These are phyloP conservation scores for Stigmatopora nigra DNA, from an alignment of 2,113 vertebrate species.

Conservation along the genomic window DNA sequence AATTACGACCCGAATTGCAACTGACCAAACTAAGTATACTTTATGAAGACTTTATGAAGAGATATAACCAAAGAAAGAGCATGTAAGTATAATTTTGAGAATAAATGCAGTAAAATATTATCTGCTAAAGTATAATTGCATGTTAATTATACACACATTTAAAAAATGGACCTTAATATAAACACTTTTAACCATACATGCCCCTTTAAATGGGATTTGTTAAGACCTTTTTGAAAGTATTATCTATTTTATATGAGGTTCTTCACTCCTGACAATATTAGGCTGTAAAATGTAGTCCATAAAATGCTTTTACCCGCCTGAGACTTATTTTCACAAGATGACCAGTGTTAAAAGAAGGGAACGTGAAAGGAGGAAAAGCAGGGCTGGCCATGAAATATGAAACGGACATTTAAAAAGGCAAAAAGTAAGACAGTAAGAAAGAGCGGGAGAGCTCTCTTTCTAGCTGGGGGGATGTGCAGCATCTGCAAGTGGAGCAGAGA, in stretches of 20 bases:
- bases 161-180: not conserved
- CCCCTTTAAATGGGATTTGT: slow-evolving; percentile 1
- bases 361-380: slow-evolving; percentile 3
- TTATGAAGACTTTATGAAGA: no score
- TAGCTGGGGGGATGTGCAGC: slow-evolving; percentile 24
- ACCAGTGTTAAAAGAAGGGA: not conserved
- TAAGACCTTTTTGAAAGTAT: not conserved
- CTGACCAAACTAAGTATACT: not conserved
- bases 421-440: slow-evolving; percentile 3
- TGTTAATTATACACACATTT: not conserved
- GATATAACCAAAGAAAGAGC: no score
- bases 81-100: no score
- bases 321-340: not conserved
- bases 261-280: not conserved
- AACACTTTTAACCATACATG: not conserved
- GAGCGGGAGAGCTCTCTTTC: slow-evolving; percentile 5
- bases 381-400: slow-evolving; percentile 16
- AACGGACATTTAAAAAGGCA: not conserved
- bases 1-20: not conserved
- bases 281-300: not conserved
- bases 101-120: no score
- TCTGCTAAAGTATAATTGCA: no score
- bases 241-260: not conserved
- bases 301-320: not conserved
- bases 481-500: slow-evolving; percentile 34